Evolutionary conservation across 1,140 invertebrate genomes (phyloP), one percentile per base, ranked within the genome.

Genomic region (Nomia melanderi): DNA sequence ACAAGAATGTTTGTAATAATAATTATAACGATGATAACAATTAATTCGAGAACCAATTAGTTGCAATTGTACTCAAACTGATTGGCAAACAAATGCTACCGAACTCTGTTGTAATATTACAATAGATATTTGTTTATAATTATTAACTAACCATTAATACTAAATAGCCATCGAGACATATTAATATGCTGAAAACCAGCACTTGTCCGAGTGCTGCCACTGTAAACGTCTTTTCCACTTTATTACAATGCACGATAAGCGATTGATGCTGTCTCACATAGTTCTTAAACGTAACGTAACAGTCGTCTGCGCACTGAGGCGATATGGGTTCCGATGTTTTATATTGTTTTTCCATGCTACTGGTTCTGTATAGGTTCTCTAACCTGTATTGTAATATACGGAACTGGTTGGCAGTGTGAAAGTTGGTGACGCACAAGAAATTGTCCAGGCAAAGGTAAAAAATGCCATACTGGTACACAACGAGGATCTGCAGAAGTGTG

Each of bases 341-440:
- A 2, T 11, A n/a, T 29, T 4, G 3, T n/a, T 1, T 8, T 1
- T 7, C 47, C 2, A 17, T 17, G 20, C n/a, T 8, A 6, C n/a
- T n/a, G 8, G 2, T 5, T 6, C 47, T 50, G 20, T 36, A 1
- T 12, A 27, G 0, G 1, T 47, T 56, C 6, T 54, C 27, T 11
- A 87, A n/a, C 23, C 74, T 63, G 14, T 84, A 74, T 29, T 82
- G 85, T 0, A 87, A n/a, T 2, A 87, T 73, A 31, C 78, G 82
- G 60, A 86, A 86, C 14, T 87, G 86, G 0, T 62, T 69, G 11
- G 81, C 80, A 1, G 31, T 27, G 25, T 85, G 78, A 6, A 85
- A 29, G 6, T 79, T 79, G 20, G 86, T n/a, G 8, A 86, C 25
- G 41, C 71, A 65, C 14, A 86, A 33, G 4, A 86, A 72, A 54